phyloP scores from a whole-genome alignment of 2,797 vertebrate genomes.

The Geotrypetes seraphini region DNA sequence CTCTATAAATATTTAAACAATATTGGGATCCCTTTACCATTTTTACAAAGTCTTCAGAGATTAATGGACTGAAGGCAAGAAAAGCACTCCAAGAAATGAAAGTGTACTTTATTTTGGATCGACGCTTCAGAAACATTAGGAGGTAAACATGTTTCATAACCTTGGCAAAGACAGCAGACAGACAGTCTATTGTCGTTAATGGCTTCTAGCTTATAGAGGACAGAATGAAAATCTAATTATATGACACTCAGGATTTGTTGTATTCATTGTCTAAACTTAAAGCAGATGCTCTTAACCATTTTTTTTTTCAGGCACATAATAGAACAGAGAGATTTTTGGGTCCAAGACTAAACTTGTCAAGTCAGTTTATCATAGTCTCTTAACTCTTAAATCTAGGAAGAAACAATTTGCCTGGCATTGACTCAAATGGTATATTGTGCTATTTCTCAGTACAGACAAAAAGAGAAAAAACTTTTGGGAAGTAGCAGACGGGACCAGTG shows the following conservation, averaged over 20 bases:
- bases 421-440: too few species aligned
- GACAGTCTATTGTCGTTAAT: background rate
- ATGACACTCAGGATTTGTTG: background rate
- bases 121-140: background rate
- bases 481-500: too few species aligned
- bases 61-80: slow-evolving; percentile 6
- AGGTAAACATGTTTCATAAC: background rate
- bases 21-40: background rate
- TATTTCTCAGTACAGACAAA: too few species aligned
- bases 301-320: too few species aligned
- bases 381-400: too few species aligned
- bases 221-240: slow-evolving; percentile 5
- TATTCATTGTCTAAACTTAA: background rate
- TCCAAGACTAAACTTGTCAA: too few species aligned
- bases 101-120: background rate
- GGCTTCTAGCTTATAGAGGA: background rate
- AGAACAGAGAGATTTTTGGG: too few species aligned
- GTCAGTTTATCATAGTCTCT: too few species aligned
- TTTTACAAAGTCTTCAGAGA: slow-evolving; percentile 5
- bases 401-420: too few species aligned
- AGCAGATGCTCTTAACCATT: background rate
- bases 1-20: slow-evolving; percentile 18
- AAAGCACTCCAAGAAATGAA: slow-evolving; percentile 1
- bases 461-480: too few species aligned
- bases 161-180: background rate